Conservation (phyloP, 2,888 invertebrate genomes). For the Drosophila mayaguana region DNA sequence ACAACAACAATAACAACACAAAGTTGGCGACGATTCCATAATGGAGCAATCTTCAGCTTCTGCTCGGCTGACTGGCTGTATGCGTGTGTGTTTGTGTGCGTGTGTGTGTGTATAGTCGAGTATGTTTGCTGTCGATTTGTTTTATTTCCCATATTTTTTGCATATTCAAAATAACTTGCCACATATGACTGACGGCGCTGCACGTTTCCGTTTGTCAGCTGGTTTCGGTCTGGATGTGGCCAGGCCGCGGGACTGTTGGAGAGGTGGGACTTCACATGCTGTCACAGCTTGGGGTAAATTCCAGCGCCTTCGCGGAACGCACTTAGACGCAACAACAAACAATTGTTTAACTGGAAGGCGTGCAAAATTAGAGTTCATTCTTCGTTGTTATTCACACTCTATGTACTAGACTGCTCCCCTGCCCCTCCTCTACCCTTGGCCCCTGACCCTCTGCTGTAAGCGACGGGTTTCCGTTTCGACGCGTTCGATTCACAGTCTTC, state of each 20-base stretch:
- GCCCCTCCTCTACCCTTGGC: neutral
- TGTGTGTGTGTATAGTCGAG: conserved; percentile 9
- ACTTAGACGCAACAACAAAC: conserved; percentile 70
- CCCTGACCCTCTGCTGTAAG: neutral
- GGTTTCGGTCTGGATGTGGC: conserved; percentile 38
- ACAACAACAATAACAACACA: conserved; percentile 16
- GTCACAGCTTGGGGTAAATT: conserved; percentile 78
- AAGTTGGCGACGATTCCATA: conserved; percentile 41
- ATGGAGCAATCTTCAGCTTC: conserved; percentile 66
- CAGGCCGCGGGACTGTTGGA: neutral
- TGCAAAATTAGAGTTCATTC: conserved; percentile 57
- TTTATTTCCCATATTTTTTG: conserved; percentile 71
- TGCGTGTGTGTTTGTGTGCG: conserved; percentile 6
- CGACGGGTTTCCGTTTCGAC: conserved; percentile 31
- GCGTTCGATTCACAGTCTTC: conserved; percentile 18
- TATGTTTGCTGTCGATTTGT: conserved; percentile 28
- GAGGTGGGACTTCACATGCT: conserved; percentile 30
- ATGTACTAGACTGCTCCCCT: conserved; percentile 31
- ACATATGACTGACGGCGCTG: conserved; percentile 74
- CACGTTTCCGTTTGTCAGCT: conserved; percentile 76
- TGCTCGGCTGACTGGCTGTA: conserved; percentile 14
- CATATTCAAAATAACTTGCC: conserved; percentile 78
- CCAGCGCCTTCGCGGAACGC: conserved; percentile 69
- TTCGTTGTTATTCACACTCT: conserved; percentile 61
- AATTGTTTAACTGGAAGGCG: conserved; percentile 71